These are phyloP conservation scores for Zaprionus vittiger DNA, from an alignment of 1,140 invertebrate species.

Conservation along the genomic window DNA sequence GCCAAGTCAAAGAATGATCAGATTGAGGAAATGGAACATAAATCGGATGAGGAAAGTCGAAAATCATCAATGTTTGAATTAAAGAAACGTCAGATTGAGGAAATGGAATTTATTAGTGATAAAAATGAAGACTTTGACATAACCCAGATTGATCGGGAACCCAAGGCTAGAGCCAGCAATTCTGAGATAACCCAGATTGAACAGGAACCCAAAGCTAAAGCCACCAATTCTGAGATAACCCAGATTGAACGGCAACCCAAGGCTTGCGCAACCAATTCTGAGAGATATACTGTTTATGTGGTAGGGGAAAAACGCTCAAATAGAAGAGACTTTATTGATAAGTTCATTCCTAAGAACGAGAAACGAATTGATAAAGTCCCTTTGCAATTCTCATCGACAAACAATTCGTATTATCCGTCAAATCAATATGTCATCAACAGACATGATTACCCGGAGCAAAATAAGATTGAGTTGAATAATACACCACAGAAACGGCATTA, in stretches of 20 bases:
- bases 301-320: neutral
- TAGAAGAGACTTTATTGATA: neutral
- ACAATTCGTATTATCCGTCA: constrained; percentile 1
- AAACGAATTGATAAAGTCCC: neutral
- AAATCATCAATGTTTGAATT: too few species aligned
- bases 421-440: neutral
- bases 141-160: too few species aligned
- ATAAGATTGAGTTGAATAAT: neutral
- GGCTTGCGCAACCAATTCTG: neutral
- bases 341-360: neutral
- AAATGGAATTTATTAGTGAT: too few species aligned
- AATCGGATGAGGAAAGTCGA: too few species aligned
- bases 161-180: neutral
- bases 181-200: neutral
- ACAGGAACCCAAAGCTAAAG: neutral
- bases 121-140: too few species aligned
- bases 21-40: too few species aligned
- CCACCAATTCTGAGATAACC: neutral
- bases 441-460: neutral
- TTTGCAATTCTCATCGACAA: constrained; percentile 7
- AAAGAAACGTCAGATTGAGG: too few species aligned
- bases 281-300: neutral
- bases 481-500: neutral
- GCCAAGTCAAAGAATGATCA: neutral
- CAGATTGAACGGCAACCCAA: too few species aligned